Base-by-base conservation (phyloP, 2,113 vertebrate genomes). In the Monopterus albus region DNA sequence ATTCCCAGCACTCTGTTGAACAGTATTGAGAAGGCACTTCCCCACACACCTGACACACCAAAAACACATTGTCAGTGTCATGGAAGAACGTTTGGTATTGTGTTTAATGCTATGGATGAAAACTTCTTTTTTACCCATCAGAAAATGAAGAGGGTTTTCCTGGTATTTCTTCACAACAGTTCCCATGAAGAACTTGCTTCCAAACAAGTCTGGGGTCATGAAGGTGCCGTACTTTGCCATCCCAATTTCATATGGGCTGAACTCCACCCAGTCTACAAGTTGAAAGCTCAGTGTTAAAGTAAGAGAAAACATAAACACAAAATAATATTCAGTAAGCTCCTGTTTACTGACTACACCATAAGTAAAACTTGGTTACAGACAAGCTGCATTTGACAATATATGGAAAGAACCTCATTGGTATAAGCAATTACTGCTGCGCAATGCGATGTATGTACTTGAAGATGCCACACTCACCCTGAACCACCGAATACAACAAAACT, bases 141-240 rank as follows among this genome's bases (percentile, higher is more conserved):
- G 87, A 85, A 97, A 99, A 88, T 99, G 96, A 70, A 99, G 87
- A n/a, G 98, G 98, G 68, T 99, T 98, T 90, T 99, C 97, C 9
- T 88, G 89, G 6, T 97, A 94, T 53, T 95, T 97, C 89, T 95
- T 98, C 51, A 99, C 94, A 60, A 92, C 95, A 7, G 95, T 96
- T 43, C 98, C 97, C 96, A 98, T 97, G 88, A 97, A 99, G 92
- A 99, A 99, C 89, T 98, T 99, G 93, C 96, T 98, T 80, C 97
- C 98, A 81, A 99, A 99, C 79, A 96, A 67, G 85, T 95, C 95
- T 12, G 98, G 97, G 23, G 94, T 91, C 98, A 99, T 99, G 43
- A 99, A 99, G 23, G 97, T 99, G 12, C 97, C 98, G 20, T 99
- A 99, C 79, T 99, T 99, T 17, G 97, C 95, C 98, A 99, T 99